A percentile compares a stretch with the other conserved stretches of the same genome.
Conservation (phyloP, 1,140 invertebrate genomes). For the Nephila pilipes region DNA sequence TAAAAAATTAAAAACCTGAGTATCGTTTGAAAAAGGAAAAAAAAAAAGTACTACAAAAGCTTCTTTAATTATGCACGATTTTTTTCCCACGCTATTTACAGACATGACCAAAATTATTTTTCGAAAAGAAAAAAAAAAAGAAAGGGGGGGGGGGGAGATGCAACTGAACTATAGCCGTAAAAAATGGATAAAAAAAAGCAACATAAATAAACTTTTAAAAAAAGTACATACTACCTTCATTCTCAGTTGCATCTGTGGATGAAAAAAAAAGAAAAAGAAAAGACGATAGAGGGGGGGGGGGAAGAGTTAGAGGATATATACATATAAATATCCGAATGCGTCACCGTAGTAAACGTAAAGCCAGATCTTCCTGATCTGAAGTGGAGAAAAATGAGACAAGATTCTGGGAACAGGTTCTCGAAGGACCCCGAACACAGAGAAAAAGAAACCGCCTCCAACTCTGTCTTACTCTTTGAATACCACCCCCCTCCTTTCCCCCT, state of each 20-base stretch:
- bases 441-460: constrained; percentile 36
- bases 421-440: neutral
- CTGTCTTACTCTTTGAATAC: neutral
- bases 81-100: neutral
- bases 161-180: neutral
- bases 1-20: too few relatives aligned
- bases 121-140: neutral
- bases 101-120: neutral
- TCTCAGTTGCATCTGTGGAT: neutral
- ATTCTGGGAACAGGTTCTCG: neutral
- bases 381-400: neutral
- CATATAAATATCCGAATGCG: neutral
- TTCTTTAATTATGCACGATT: neutral
- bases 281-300: neutral
- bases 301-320: neutral
- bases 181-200: neutral
- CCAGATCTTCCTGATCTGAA: neutral
- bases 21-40: neutral
- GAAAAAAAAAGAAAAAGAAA: neutral
- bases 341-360: neutral
- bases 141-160: neutral
- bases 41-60: neutral
- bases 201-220: neutral
- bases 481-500: neutral
- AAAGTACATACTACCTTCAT: neutral